Base-by-base conservation (phyloP, 1,140 invertebrate species). In the Marisa cornuarietis region DNA sequence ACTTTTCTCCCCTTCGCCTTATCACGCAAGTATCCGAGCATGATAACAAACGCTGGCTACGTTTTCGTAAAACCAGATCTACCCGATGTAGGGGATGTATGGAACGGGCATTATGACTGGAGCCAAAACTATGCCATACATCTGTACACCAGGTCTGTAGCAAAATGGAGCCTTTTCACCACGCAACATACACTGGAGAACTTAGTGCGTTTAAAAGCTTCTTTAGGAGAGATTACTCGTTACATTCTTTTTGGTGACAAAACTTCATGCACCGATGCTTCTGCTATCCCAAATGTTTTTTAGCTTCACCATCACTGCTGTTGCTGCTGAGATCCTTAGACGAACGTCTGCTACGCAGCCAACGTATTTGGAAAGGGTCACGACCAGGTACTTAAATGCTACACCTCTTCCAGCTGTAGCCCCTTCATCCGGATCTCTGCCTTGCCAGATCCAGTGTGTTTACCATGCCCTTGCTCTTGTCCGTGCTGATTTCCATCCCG, bases 1-100 rank as follows among this genome's bases (percentile, higher is more conserved):
- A 82, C 81, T 14, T 79, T 80, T 54, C 31, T 82, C 0, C 81
- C 81, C 26, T 72, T 80, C 13, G 49, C 52, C 20, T 61, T 82
- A 26, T 52, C 77, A 22, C 65, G 66, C 14, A 26, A 42, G 16
- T 76, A 76, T 58, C 77, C 72, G 16, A 20, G 49, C 9, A 20
- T 79, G 54, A 79, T 82, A 31, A 77, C 79, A 58, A 79, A 76
- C 24, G 81, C 78, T 42, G 75, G 74, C 26, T 66, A 79, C 26
- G 65, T 66, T 13, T 79, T 82, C 65, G 26, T 82, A 26, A 77
- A 73, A 18, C 81, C 78, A 26, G 78, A 82, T 58, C 61, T 79
- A 58, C 63, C 51, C 8, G 58, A 31, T 18, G 71, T 78, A 13
- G n/a, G 65, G 18, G 54, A 79, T 16, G 9, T 79, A 11, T 82